Base-by-base conservation (phyloP, 2,888 invertebrate species). In the Hypena proboscidalis region DNA sequence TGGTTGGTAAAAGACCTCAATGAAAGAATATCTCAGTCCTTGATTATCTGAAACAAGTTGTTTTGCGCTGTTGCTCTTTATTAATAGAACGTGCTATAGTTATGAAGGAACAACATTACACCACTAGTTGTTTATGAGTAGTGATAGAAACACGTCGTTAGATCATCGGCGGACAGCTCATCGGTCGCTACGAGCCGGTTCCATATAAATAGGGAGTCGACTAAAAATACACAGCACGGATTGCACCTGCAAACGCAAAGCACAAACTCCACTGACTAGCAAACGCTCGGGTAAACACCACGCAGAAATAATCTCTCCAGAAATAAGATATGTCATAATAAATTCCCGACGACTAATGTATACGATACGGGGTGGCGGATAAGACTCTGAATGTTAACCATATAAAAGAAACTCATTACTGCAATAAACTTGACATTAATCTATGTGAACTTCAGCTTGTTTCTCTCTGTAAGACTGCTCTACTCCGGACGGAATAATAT, bases 161-260 rank as follows among this genome's bases (percentile, higher is more conserved):
- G 76, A 78, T 74, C 75, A 77, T 77, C 54, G 72, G 75, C 74
- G 71, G 77, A 79, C 80, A 79, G 72, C 72, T 68, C 67, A 70
- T 70, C 72, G 75, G 70, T 71, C 70, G 65, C 54, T 56, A 61
- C 55, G 57, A 83, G 80, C 88, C 85, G 84, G 89, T 86, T 77
- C 53, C 76, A 60, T 90, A 90, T 83, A 84, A 90, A 89, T 90
- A 90, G n/a, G n/a, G n/a, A n/a, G 85, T 76, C 52, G 52, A 75
- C 85, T 89, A 88, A 85, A 87, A 88, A 89, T 89, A 89, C 67
- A 55, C 74, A 69, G 73, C 77, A 82, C 80, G 75, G 82, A 83
- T 87, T 83, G 78, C 82, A 85, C 84, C 80, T 84, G 83, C 82
- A 71, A 74, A 73, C 59, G 62, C 56, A 61, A 67, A 56, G 64